These are phyloP conservation scores for Bembecia ichneumoniformis DNA, from an alignment of 2,888 invertebrate species.

Conservation along the genomic window DNA sequence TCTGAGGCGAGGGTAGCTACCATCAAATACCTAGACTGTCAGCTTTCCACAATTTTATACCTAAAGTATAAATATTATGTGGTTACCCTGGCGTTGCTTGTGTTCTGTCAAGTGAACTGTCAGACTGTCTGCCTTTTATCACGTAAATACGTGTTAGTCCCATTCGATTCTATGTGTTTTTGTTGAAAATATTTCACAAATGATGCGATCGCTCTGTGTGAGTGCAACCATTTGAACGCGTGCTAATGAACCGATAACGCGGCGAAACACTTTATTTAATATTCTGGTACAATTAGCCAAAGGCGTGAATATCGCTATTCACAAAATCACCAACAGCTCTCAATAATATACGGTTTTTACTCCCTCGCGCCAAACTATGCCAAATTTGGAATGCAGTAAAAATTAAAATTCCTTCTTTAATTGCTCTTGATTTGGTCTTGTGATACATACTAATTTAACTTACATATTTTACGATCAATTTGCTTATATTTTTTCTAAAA, in stretches of 20 bases:
- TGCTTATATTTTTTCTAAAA: background rate
- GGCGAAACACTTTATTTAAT: slow-evolving; percentile 12
- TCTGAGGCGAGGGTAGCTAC: too few relatives aligned
- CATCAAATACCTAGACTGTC: too few relatives aligned
- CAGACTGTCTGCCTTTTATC: too few relatives aligned
- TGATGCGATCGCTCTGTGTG: background rate
- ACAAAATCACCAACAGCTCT: slow-evolving; percentile 8
- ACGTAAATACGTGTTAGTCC: too few relatives aligned
- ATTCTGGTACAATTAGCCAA: slow-evolving; percentile 13
- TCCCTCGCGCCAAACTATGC: slow-evolving; percentile 1
- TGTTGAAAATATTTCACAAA: background rate
- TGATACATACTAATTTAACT: background rate
- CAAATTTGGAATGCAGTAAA: slow-evolving; percentile 2
- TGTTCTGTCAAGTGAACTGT: too few relatives aligned
- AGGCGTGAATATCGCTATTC: slow-evolving; percentile 9
- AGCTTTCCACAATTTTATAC: too few relatives aligned
- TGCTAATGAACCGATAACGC: slow-evolving; percentile 15
- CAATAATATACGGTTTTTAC: slow-evolving; percentile 7
- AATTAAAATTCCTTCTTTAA: slow-evolving; percentile 8
- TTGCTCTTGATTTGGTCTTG: slow-evolving; percentile 1
- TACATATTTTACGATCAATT: too few relatives aligned
- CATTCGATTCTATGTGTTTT: background rate
- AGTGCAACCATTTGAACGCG: slow-evolving; percentile 4
- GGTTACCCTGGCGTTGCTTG: too few relatives aligned
- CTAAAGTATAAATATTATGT: too few relatives aligned